Conservation (phyloP, 2,113 vertebrate species). For the Chascanopsetta lugubris region DNA sequence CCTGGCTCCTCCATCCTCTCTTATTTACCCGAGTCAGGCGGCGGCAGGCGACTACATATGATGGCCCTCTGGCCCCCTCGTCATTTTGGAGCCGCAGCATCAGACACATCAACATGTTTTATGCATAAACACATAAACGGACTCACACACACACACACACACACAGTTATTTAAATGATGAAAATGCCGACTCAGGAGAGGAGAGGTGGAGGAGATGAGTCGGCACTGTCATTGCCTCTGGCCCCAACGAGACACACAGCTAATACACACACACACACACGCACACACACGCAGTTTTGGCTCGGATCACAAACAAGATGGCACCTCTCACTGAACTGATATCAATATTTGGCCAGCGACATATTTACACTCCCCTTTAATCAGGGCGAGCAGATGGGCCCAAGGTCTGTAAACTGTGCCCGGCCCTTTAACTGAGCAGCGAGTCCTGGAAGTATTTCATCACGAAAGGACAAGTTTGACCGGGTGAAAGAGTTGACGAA, state of each 20-base stretch:
- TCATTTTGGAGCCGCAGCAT: slow-evolving; percentile 58
- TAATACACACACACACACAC: slow-evolving; percentile 22
- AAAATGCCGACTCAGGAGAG: slow-evolving; percentile 50
- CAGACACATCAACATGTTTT: slow-evolving; percentile 60
- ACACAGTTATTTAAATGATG: slow-evolving; percentile 38
- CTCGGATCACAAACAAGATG: slow-evolving; percentile 59
- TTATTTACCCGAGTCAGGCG: slow-evolving; percentile 62
- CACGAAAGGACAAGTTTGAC: slow-evolving; percentile 5
- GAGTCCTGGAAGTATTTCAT: slow-evolving; percentile 38
- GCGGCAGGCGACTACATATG: slow-evolving; percentile 56
- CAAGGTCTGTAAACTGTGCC: slow-evolving; percentile 68
- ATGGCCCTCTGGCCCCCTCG: slow-evolving; percentile 56
- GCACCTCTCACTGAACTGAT: slow-evolving; percentile 65
- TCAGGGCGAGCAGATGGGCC: slow-evolving; percentile 70
- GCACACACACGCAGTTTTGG: slow-evolving; percentile 47
- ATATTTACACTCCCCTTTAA: slow-evolving; percentile 73
- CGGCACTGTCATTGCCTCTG: slow-evolving; percentile 28
- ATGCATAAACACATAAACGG: slow-evolving; percentile 62
- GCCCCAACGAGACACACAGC: slow-evolving; percentile 2
- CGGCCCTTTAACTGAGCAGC: slow-evolving; percentile 63
- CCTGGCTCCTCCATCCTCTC: slow-evolving; percentile 59
- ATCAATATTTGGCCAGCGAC: slow-evolving; percentile 68
- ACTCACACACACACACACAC: slow-evolving; percentile 18
- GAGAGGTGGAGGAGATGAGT: slow-evolving; percentile 49
- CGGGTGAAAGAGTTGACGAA: neutral